Evolutionary conservation across 2,113 vertebrate species (phyloP), one percentile per base, ranked within the genome.

Genomic region (Zosterops japonicus): DNA sequence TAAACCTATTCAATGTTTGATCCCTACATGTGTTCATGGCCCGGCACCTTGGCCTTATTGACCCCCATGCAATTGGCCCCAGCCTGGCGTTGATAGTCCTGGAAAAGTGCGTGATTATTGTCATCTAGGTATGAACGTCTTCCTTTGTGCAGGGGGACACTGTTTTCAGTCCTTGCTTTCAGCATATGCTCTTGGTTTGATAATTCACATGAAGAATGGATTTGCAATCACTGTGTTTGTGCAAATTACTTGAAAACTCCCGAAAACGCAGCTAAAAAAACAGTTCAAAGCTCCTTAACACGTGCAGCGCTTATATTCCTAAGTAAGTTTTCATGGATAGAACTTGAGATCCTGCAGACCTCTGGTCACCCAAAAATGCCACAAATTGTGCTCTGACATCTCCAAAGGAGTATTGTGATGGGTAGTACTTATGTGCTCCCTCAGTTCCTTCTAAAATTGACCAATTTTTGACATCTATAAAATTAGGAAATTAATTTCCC

Each of bases 1-100:
- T 49, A 88, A 82, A 50, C 11, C 29, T 83, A 10, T 12, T 47
- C 17, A 28, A 0, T 14, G 18, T 83, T 74, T 75, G 33, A 75
- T 53, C 19, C 13, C 19, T 49, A 4, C 5, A 0, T 4, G 12
- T 55, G 41, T 9, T 35, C 59, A 33, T 13, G 12, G 33, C 21
- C 25, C 0, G 0, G 31, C 0, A 0, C 11, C 76, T 56, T 56
- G 0, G 0, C 27, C 22, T 36, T 50, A 33, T 8, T 65, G 22
- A 36, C 33, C 17, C 11, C 81, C 22, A 14, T 7, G 19, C 35
- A 44, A 3, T 6, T 44, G 33, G 23, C 36, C 44, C 52, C 1
- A 1, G 14, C 36, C 59, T 52, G 44, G 12, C 0, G 0, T 28
- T 57, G 3, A 0, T 1, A 13, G 25, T 35, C 57, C 35, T 64